Evolutionary conservation across 2,113 vertebrate genomes (phyloP), one percentile per base, ranked within the genome.

Genomic region (Thermophis baileyi): DNA sequence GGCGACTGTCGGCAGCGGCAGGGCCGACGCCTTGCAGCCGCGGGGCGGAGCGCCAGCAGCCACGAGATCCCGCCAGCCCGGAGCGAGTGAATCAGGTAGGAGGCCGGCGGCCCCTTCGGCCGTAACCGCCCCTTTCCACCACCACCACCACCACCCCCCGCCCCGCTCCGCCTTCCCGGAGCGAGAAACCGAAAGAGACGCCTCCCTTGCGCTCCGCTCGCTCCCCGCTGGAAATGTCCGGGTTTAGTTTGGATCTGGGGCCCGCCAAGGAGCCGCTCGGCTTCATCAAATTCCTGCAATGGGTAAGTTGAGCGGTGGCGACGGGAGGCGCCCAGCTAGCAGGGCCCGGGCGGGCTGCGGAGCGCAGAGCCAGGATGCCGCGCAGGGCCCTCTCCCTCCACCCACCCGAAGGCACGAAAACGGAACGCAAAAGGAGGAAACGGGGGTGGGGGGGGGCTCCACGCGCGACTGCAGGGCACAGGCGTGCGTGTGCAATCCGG

Each of bases 181-280:
- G 91, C 46, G 46, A 35, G 9, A 40, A 57, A 49, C 22, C 30
- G 5, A 49, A 20, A 49, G 46, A 35, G 40, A 6, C 53, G 18
- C 91, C 3, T 14, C n/a, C 35, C 8, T 27, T 3, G 25, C 30
- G 91, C 4, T 27, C 35, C 10, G 9, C 27, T 85, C 7, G 14
- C 54, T n/a, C 20, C 24, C 40, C 22, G 46, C 92, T 27, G 88
- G 50, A 90, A 60, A 93, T 93, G 92, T 50, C 92, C 40, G 88
- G 51, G 53, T 81, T 90, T 88, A 53, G 27, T 22, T 35, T 93
- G 10, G 49, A 90, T 63, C 49, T 93, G 92, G 88, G 53, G 22
- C 88, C 92, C 46, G 12, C 10, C 51, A 93, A 93, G 74, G 92
- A 93, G 92, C 92, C 92, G 7, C n/a, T 93, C 53, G 92, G 92